phyloP scores from a whole-genome alignment of 2,113 vertebrate genomes.

The Bos taurus region DNA sequence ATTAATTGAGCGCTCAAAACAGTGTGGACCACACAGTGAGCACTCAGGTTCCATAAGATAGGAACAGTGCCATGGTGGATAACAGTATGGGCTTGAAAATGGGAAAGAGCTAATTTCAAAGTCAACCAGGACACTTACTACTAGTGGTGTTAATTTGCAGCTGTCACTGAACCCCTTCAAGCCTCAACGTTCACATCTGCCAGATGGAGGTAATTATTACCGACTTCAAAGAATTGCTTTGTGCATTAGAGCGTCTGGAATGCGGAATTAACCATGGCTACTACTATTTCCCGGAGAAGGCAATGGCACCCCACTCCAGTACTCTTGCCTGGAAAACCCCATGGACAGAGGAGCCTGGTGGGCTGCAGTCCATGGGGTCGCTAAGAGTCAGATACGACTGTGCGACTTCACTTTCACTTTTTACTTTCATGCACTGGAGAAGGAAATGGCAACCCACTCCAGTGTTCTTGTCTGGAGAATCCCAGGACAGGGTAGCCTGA shows the following conservation, averaged over 20 bases:
- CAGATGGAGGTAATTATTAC: neutral
- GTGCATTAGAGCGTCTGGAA: neutral
- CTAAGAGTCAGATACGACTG: too few relatives aligned
- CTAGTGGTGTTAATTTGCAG: neutral
- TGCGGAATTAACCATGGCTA: neutral
- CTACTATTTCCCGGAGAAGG: neutral
- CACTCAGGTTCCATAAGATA: neutral
- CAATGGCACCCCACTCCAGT: too few relatives aligned
- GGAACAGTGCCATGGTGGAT: neutral
- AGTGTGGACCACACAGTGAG: neutral
- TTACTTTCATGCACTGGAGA: too few relatives aligned
- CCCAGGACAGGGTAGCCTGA: neutral
- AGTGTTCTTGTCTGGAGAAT: too few relatives aligned
- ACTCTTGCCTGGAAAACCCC: too few relatives aligned
- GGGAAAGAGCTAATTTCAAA: neutral
- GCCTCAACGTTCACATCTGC: neutral
- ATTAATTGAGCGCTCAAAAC: neutral
- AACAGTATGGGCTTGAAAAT: neutral
- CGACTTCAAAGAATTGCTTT: neutral
- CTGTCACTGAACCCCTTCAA: neutral
- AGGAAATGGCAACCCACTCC: too few relatives aligned
- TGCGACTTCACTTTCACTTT: too few relatives aligned
- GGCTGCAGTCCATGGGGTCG: too few relatives aligned
- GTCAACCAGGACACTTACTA: neutral
- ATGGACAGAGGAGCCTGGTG: too few relatives aligned